Conservation (phyloP, 2,113 vertebrate species). For the Gulo gulo region DNA sequence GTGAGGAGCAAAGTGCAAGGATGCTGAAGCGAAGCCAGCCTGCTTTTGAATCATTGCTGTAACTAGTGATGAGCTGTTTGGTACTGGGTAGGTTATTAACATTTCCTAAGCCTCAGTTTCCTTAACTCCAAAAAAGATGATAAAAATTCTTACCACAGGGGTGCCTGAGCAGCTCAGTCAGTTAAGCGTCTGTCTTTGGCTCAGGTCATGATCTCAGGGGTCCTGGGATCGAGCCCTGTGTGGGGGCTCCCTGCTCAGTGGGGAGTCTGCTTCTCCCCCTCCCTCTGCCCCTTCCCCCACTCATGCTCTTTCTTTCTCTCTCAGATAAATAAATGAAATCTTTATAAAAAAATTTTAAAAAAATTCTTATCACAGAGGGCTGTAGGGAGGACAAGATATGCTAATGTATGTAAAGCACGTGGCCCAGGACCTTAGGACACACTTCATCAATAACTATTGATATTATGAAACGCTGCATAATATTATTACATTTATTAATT, state of each 20-base stretch:
- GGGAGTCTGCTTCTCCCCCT: too few relatives aligned
- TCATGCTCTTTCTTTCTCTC: too few relatives aligned
- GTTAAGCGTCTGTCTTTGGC: too few relatives aligned
- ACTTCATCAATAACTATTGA: neutral
- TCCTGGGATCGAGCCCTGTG: too few relatives aligned
- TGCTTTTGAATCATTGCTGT: neutral
- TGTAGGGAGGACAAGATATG: neutral
- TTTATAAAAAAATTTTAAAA: neutral
- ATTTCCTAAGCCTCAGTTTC: neutral
- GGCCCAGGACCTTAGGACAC: neutral
- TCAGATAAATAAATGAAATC: too few relatives aligned
- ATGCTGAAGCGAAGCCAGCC: neutral
- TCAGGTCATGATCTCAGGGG: too few relatives aligned
- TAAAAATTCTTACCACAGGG: neutral
- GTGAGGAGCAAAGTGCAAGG: neutral
- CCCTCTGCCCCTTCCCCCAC: too few relatives aligned
- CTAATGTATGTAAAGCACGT: neutral
- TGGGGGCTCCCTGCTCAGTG: too few relatives aligned
- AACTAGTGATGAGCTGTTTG: neutral
- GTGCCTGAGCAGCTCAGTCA: too few relatives aligned
- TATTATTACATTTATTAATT: constrained; percentile 5
- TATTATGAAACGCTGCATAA: neutral
- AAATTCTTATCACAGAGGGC: neutral
- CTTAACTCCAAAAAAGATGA: neutral
- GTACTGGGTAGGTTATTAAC: neutral